Percentiles rank a stretch among this genome's conserved stretches.
These are phyloP conservation scores for Ariopsis seemanni DNA, from an alignment of 2,113 vertebrate genomes.

Conservation along the genomic window DNA sequence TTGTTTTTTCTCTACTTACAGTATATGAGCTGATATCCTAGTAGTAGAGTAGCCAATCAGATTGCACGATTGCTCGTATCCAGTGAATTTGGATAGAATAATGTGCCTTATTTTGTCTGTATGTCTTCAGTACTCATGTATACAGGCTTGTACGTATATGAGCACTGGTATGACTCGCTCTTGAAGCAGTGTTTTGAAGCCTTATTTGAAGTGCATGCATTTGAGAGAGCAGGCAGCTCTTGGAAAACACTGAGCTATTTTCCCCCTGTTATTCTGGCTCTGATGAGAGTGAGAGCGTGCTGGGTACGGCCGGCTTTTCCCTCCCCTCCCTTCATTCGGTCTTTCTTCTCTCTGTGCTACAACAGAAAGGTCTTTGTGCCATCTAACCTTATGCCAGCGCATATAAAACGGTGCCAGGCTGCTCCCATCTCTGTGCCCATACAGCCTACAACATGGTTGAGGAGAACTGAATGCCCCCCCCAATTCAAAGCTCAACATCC, in stretches of 20 bases:
- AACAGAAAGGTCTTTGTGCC: conserved; percentile 64
- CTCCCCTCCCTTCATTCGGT: conserved; percentile 24
- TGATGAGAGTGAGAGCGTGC: conserved; percentile 38
- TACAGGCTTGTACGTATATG: not conserved
- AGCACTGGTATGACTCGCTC: not conserved
- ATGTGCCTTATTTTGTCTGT: not conserved
- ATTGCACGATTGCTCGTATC: too few relatives aligned
- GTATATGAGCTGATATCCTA: too few relatives aligned
- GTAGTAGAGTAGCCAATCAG: too few relatives aligned
- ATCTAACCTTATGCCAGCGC: conserved; percentile 26
- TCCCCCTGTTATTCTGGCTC: conserved; percentile 20
- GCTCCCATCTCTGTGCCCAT: conserved; percentile 28
- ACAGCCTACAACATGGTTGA: not conserved
- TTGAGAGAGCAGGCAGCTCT: not conserved
- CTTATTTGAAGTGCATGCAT: conserved; percentile 35
- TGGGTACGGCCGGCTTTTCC: conserved; percentile 42
- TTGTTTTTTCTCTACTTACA: too few relatives aligned
- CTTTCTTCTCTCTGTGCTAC: conserved; percentile 26
- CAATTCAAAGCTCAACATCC: not conserved
- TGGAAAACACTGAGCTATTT: conserved; percentile 13
- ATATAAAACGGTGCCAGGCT: conserved; percentile 44
- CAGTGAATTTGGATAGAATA: not conserved
- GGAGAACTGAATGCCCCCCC: not conserved
- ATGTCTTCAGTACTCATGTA: not conserved
- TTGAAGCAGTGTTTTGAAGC: not conserved